A percentile compares a stretch with the other conserved stretches of the same genome.
Conservation (phyloP, 2,113 vertebrate species). For the Cottus gobio region DNA sequence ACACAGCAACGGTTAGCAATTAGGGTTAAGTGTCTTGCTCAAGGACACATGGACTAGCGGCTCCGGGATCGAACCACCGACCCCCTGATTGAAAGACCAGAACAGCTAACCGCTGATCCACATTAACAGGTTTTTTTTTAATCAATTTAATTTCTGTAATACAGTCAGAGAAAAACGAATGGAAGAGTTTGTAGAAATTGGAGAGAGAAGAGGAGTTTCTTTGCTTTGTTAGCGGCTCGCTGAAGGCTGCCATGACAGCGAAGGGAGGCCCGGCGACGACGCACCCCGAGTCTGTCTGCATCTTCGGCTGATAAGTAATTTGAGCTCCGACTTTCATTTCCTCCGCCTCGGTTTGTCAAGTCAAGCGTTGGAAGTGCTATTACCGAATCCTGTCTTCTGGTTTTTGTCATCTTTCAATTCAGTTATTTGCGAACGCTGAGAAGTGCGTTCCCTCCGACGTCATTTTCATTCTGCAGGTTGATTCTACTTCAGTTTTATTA, state of each 20-base stretch:
- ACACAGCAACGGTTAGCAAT: too few species aligned
- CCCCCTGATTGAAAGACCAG: too few species aligned
- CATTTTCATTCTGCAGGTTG: not conserved
- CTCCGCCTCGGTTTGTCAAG: not conserved
- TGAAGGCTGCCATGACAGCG: conserved; percentile 16
- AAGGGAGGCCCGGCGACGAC: not conserved
- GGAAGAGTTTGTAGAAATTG: conserved; percentile 8
- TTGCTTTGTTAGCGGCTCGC: conserved; percentile 29
- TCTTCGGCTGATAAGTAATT: conserved; percentile 5
- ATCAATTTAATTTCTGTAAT: not conserved
- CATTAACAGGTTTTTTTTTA: not conserved
- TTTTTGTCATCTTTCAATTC: conserved; percentile 6
- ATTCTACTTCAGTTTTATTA: not conserved
- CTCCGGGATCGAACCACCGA: too few species aligned
- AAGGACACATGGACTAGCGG: too few species aligned
- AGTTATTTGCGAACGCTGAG: conserved; percentile 1
- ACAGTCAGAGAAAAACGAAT: not conserved
- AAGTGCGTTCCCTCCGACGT: not conserved
- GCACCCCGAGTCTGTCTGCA: conserved; percentile 1
- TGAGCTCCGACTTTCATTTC: not conserved
- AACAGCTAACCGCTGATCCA: too few species aligned
- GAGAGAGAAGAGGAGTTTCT: conserved; percentile 9
- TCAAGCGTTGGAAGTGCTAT: conserved; percentile 1
- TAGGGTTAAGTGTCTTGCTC: too few species aligned
- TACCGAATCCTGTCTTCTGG: not conserved